Evolutionary conservation across 2,797 vertebrate genomes (phyloP).

Genomic region (Pangasius macronema): DNA sequence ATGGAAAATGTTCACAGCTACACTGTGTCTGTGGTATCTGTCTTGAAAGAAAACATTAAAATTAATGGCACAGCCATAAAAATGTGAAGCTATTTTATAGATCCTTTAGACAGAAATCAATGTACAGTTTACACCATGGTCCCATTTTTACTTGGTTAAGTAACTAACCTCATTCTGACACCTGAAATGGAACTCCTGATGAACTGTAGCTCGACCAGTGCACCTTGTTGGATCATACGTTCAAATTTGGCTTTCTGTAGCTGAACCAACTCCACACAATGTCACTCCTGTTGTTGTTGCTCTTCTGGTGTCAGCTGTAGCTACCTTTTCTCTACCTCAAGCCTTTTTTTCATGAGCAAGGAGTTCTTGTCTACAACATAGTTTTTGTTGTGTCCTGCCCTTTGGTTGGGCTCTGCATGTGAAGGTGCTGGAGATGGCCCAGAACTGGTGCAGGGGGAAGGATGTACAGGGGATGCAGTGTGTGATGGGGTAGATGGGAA

Average conservation of each 20-base stretch:
- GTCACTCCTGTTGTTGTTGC: background rate
- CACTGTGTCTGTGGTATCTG: background rate
- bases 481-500: conserved; percentile 1
- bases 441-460: background rate
- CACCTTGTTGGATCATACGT: background rate
- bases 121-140: background rate
- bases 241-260: background rate
- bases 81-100: background rate
- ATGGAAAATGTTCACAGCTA: background rate
- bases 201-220: background rate
- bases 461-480: background rate
- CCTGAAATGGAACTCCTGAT: background rate
- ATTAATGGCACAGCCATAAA: too few species aligned
- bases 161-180: background rate
- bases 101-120: background rate
- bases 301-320: background rate
- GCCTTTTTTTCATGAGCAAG: conserved; percentile 44
- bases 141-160: background rate
- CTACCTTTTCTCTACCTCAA: background rate
- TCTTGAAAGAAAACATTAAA: background rate
- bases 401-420: background rate
- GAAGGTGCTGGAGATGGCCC: background rate
- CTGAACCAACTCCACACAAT: background rate
- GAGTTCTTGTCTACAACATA: background rate
- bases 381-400: background rate